Evolutionary conservation across 2,797 vertebrate genomes (phyloP), one percentile per base, ranked within the genome.

Genomic region (Coilia nasus): DNA sequence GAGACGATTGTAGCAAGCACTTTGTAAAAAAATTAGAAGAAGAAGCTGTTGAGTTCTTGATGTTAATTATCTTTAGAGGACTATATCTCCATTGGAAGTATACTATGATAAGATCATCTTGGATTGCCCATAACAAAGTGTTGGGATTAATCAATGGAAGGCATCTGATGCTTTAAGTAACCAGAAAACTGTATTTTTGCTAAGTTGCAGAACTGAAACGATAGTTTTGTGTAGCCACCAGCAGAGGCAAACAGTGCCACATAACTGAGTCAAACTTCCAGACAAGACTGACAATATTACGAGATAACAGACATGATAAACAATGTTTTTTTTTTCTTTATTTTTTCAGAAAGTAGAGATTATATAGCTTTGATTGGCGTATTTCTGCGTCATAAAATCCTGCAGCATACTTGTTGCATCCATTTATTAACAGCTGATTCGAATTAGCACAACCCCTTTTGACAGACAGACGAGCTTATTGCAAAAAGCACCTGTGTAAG

Each of bases 1-100:
- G 71, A 78, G 71, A 44, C 19, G 71, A 78, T 41, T 78, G 71
- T 41, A 78, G 71, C 71, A 78, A 78, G 71, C 71, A 78, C 71
- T 78, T 78, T 78, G 71, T 78, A 15, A 78, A 19, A 31, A n/a
- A n/a, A n/a, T n/a, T n/a, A n/a, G 31, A 7, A 78, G 64, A 71
- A 67, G 67, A 75, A 78, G 64, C 64, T 31, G 28, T 71, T 71
- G 28, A 19, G 57, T 19, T 71, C 28, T 35, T 71, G 71, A 78
- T 78, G 71, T 78, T 78, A 44, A 78, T 44, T 19, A 78, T 78
- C 71, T 41, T 78, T 41, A 78, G 31, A 44, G 71, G 31, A 78
- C 35, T 21, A 41, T 44, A 78, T 35, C 35, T 78, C 5, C 12
- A 41, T 78, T 64, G n/a, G 57, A 21, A 21, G 57, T 59, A n/a